phyloP scores from a whole-genome alignment of 2,113 vertebrate genomes.

The Drymodes brunneopygia region DNA sequence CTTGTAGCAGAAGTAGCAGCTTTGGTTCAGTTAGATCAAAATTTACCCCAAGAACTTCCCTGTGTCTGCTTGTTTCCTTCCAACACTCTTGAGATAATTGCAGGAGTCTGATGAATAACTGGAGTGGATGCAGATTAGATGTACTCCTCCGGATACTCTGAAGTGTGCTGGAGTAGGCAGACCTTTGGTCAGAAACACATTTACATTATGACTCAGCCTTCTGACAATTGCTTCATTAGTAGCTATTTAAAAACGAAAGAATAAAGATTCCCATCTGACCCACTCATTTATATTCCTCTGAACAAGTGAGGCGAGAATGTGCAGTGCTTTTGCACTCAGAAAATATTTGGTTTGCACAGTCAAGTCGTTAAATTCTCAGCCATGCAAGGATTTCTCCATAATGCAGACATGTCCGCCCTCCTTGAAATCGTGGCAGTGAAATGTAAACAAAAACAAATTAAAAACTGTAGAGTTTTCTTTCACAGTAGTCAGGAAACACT shows the following conservation, averaged over 20 bases:
- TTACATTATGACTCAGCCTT: neutral
- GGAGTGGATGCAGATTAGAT: neutral
- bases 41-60: neutral
- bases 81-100: neutral
- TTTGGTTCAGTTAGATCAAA: neutral
- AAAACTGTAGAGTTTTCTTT: neutral
- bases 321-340: neutral
- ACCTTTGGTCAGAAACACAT: neutral
- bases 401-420: accelerated
- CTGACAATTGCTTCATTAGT: neutral
- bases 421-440: neutral
- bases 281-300: neutral
- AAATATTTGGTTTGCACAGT: neutral
- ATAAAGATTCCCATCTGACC: neutral
- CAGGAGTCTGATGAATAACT: neutral
- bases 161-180: neutral
- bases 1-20: neutral
- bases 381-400: neutral
- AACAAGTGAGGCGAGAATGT: neutral
- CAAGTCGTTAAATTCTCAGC: neutral
- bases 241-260: neutral
- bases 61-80: neutral
- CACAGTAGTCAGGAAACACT: neutral
- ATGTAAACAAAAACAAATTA: neutral
- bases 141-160: neutral